These are phyloP conservation scores for Columba janthina DNA, from an alignment of 2,113 vertebrate genomes.

Conservation along the genomic window DNA sequence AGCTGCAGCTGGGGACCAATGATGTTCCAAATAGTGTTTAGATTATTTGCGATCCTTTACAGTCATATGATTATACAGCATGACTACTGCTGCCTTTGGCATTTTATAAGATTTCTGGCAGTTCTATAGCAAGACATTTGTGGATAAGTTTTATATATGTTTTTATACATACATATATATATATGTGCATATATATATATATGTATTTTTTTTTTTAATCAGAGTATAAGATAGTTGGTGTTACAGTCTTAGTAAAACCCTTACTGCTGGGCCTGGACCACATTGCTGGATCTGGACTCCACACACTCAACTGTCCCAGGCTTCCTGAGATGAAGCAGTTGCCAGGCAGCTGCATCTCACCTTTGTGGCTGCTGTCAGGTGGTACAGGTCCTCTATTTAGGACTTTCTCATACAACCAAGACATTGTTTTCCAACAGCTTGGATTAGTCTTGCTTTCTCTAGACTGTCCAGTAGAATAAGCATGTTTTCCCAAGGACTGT, in stretches of 20 bases:
- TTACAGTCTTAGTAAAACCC: neutral
- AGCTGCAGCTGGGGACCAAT: slow-evolving; percentile 12
- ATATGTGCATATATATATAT: neutral
- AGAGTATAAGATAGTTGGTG: neutral
- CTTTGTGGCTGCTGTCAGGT: neutral
- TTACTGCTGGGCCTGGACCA: neutral
- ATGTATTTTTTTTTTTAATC: neutral
- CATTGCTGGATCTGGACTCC: neutral
- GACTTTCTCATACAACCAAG: neutral
- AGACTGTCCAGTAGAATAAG: neutral
- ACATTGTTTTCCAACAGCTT: neutral
- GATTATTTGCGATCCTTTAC: neutral
- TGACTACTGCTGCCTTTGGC: neutral
- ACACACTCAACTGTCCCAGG: accelerated
- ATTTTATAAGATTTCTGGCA: neutral
- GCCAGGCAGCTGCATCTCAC: neutral
- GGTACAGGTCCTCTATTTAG: neutral
- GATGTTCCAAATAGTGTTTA: neutral
- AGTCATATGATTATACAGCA: neutral
- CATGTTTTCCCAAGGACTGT: neutral
- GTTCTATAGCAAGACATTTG: neutral
- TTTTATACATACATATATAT: neutral
- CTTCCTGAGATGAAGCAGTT: neutral
- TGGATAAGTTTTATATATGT: neutral
- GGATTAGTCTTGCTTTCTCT: neutral